A percentile compares a stretch with the other conserved stretches of the same genome.
phyloP scores from a whole-genome alignment of 2,888 invertebrate species.

The Hydrotaea cyrtoneurina region DNA sequence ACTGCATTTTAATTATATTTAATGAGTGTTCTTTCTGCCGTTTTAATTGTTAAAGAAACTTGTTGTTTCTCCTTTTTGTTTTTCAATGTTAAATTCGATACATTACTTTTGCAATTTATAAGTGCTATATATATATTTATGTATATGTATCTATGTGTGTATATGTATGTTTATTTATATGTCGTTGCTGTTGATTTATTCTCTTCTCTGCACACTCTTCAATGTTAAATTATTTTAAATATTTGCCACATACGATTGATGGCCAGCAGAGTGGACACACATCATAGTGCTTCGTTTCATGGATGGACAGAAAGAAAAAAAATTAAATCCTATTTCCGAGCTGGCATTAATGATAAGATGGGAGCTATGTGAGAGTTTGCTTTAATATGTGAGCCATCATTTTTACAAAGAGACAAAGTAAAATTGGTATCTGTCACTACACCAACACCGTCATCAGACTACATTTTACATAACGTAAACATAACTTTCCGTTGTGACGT shows the following conservation, averaged over 20 bases:
- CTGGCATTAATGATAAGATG: too few relatives aligned
- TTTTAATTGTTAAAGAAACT: neutral
- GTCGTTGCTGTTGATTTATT: constrained; percentile 38
- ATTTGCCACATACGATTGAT: constrained; percentile 46
- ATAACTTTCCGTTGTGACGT: too few relatives aligned
- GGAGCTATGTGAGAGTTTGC: too few relatives aligned
- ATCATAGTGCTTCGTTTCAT: neutral
- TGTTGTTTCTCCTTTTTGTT: neutral
- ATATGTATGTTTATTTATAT: too few relatives aligned
- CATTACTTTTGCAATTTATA: constrained; percentile 17
- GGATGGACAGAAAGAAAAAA: too few relatives aligned
- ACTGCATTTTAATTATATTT: constrained; percentile 23
- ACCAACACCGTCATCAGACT: too few relatives aligned
- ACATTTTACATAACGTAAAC: too few relatives aligned
- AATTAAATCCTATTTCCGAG: too few relatives aligned
- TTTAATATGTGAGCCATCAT: too few relatives aligned
- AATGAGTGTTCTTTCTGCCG: constrained; percentile 5
- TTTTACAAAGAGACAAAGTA: too few relatives aligned
- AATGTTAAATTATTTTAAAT: constrained; percentile 61
- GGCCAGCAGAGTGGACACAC: neutral
- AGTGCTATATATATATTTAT: constrained; percentile 8
- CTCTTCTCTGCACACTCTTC: constrained; percentile 25
- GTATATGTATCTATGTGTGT: too few relatives aligned
- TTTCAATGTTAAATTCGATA: constrained; percentile 8
- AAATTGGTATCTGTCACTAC: too few relatives aligned